A percentile compares a stretch with the other conserved stretches of the same genome.
These are phyloP conservation scores for Verasper variegatus DNA, from an alignment of 2,113 vertebrate species.

Conservation along the genomic window DNA sequence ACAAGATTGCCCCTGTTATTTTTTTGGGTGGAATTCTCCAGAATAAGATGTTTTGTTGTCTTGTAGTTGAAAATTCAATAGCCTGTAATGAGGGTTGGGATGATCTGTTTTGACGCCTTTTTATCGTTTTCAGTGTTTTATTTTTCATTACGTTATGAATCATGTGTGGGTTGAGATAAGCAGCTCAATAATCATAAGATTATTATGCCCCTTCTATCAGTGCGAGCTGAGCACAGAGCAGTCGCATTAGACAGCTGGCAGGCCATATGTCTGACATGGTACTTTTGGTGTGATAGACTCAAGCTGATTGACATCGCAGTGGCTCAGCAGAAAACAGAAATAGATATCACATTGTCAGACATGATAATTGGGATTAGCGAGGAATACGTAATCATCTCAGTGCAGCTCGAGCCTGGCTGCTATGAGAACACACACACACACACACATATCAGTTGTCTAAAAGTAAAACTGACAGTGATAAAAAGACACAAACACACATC, in stretches of 20 bases:
- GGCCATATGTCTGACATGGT: conserved; percentile 63
- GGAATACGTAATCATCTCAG: conserved; percentile 30
- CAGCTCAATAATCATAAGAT: conserved; percentile 63
- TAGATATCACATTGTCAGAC: conserved; percentile 46
- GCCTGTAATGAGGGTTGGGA: conserved; percentile 57
- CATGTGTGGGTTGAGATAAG: conserved; percentile 64
- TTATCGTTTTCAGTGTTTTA: conserved; percentile 55
- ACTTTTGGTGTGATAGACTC: conserved; percentile 45
- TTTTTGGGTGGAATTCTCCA: conserved; percentile 54
- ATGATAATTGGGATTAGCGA: conserved; percentile 48
- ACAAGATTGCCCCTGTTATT: conserved; percentile 57
- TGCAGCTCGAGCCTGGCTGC: conserved; percentile 8
- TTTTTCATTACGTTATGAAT: conserved; percentile 67
- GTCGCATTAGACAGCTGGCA: conserved; percentile 66
- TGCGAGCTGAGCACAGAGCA: conserved; percentile 49
- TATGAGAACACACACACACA: neutral
- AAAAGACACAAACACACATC: neutral
- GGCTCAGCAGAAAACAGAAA: conserved; percentile 52
- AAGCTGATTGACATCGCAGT: conserved; percentile 57
- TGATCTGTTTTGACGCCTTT: conserved; percentile 64
- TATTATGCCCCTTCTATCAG: conserved; percentile 19
- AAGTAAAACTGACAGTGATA: conserved; percentile 15
- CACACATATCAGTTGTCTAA: neutral
- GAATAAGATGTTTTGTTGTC: conserved; percentile 52
- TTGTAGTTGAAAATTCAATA: conserved; percentile 57